Evolutionary conservation across 2,797 vertebrate genomes (phyloP), one percentile per base, ranked within the genome.

Genomic region (Coranthus polyacanthus): DNA sequence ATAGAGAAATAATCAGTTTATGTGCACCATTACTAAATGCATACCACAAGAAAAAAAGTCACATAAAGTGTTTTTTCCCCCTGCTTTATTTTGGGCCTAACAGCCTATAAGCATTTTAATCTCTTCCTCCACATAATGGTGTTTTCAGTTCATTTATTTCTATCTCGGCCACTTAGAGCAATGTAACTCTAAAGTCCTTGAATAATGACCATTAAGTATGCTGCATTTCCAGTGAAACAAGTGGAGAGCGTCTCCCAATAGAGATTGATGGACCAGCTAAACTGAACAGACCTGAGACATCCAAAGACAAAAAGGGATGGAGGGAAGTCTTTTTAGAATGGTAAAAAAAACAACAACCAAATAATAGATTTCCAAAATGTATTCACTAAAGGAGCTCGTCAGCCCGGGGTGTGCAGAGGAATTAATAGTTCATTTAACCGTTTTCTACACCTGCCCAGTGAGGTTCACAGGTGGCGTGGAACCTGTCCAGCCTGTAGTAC

Each of bases 121-220:
- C 79, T 82, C 70, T 75, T 83, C 72, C 71, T 60, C 61, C 43
- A 77, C 72, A 89, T 89, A 93, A 92, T 85, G 66, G 80, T 59
- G 70, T 91, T 91, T 88, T 91, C 87, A 88, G 64, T 88, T 88
- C 83, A 92, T 94, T 89, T 90, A 86, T 91, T 92, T 89, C 84
- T 83, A 87, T 88, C 77, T 74, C 36, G 51, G 66, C 78, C 87
- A 86, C 84, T 90, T 89, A 87, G 61, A 79, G 69, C 56, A 56
- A 74, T 72, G 79, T 81, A 81, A 87, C 67, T 77, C 81, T 81
- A 63, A 75, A 84, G 79, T 86, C 78, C 81, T 88, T 56, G 80
- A 88, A 85, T 88, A 87, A 86, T 78, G 56, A 43, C 78, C 78
- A 86, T 91, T 91, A 88, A 59, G 58, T 81, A 85, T 79, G 86